These are phyloP conservation scores for Sycophila texana DNA, from an alignment of 2,888 invertebrate species.

Conservation along the genomic window DNA sequence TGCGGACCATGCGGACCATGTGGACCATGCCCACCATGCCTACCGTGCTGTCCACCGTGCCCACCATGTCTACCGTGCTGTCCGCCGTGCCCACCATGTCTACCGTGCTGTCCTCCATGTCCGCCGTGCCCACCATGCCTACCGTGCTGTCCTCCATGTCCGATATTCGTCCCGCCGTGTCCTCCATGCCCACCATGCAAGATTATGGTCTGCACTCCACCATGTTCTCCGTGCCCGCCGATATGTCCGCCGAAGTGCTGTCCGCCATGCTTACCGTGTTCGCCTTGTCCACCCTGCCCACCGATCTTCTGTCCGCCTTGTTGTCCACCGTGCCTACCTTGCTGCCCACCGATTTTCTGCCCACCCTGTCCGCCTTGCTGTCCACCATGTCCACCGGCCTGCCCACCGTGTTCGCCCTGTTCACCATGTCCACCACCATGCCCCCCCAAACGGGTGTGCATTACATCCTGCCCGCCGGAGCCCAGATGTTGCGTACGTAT, in stretches of 20 bases:
- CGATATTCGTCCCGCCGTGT: not conserved
- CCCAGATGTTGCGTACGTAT: not conserved
- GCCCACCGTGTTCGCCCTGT: conserved; percentile 2
- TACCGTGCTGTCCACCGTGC: conserved; percentile 17
- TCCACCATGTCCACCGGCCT: conserved; percentile 13
- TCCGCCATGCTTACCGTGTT: conserved; percentile 3
- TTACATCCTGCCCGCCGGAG: conserved; percentile 5
- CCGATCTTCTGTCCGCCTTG: conserved; percentile 36
- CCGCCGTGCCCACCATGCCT: conserved; percentile 7
- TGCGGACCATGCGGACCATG: not conserved
- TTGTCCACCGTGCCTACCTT: conserved; percentile 18
- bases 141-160: conserved; percentile 20
- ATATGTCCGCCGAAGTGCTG: not conserved
- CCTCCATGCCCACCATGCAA: conserved; percentile 16
- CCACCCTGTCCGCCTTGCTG: conserved; percentile 15
- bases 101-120: conserved; percentile 21
- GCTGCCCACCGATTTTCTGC: conserved; percentile 31
- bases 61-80: conserved; percentile 3
- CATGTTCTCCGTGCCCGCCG: conserved; percentile 9
- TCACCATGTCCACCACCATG: conserved; percentile 9
- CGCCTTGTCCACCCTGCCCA: not conserved
- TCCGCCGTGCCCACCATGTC: not conserved
- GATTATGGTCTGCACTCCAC: conserved; percentile 18
- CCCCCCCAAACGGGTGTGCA: conserved; percentile 4
- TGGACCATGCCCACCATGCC: conserved; percentile 12